A percentile compares a stretch with the other conserved stretches of the same genome.
These are phyloP conservation scores for Lithophane ornitopus DNA, from an alignment of 2,888 invertebrate species.

Conservation along the genomic window DNA sequence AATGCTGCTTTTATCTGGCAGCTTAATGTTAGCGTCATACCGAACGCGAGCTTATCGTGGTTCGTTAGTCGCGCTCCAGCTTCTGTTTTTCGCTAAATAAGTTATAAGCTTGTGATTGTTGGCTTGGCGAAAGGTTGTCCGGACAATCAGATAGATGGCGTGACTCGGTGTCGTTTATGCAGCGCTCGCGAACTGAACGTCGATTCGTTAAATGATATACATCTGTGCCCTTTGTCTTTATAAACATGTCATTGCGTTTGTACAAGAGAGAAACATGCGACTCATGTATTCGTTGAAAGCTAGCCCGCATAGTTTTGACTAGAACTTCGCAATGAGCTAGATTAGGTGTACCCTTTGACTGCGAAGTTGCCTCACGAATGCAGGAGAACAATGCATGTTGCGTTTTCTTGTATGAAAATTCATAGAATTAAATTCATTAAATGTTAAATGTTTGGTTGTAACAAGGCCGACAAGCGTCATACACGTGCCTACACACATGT, in stretches of 20 bases:
- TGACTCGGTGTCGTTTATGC: conserved; percentile 89
- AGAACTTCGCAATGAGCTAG: conserved; percentile 74
- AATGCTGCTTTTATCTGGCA: conserved; percentile 84
- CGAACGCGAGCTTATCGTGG: conserved; percentile 83
- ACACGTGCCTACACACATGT: conserved; percentile 82
- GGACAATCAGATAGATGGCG: conserved; percentile 89
- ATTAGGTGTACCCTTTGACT: conserved; percentile 75
- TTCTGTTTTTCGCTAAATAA: conserved; percentile 89
- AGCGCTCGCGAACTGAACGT: conserved; percentile 84
- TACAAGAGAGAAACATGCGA: conserved; percentile 82
- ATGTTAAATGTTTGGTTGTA: conserved; percentile 65
- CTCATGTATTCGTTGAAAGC: conserved; percentile 78
- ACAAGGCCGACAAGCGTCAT: conserved; percentile 77
- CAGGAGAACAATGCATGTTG: conserved; percentile 67
- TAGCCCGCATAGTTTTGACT: conserved; percentile 83
- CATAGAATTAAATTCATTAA: conserved; percentile 61
- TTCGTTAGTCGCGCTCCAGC: conserved; percentile 88
- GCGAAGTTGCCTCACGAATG: conserved; percentile 67
- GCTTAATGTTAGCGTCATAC: conserved; percentile 87
- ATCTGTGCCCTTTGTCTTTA: conserved; percentile 89
- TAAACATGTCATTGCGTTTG: conserved; percentile 86
- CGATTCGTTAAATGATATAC: conserved; percentile 90
- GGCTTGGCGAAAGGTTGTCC: conserved; percentile 81
- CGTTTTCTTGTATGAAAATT: conserved; percentile 56
- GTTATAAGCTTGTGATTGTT: conserved; percentile 89